Conservation (phyloP, 2,888 invertebrate genomes). For the Synanthedon vespiformis region DNA sequence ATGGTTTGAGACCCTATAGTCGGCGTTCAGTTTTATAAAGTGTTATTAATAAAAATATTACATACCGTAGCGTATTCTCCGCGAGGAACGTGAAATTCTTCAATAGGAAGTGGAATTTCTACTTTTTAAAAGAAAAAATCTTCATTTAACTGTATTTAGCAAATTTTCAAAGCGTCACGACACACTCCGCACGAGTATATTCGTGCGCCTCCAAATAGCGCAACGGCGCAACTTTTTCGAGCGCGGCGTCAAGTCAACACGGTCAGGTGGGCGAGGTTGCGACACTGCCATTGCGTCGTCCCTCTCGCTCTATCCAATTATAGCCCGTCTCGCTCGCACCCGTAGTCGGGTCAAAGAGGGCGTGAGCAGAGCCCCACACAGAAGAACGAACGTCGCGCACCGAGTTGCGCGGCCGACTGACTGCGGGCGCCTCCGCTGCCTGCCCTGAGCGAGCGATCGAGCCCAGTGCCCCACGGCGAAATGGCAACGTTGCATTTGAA, state of each 20-base stretch:
- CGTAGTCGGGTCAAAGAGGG: conserved; percentile 31
- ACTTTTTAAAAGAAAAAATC: conserved; percentile 33
- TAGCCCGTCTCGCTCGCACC: conserved; percentile 44
- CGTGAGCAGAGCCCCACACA: conserved; percentile 48
- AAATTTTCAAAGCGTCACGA: conserved; percentile 54
- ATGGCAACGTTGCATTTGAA: conserved; percentile 58
- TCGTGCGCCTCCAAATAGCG: conserved; percentile 69
- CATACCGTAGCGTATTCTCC: conserved; percentile 37
- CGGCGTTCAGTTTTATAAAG: conserved; percentile 3
- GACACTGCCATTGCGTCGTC: conserved; percentile 63
- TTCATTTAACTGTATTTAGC: conserved; percentile 38
- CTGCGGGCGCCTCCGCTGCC: conserved; percentile 26
- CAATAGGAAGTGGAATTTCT: conserved; percentile 20
- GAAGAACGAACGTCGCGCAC: conserved; percentile 68
- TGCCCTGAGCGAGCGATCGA: conserved; percentile 35
- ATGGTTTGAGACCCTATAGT: conserved; percentile 24
- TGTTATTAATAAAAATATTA: conserved; percentile 18
- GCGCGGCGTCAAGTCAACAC: conserved; percentile 70
- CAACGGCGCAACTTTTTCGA: conserved; percentile 70
- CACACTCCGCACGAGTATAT: conserved; percentile 53
- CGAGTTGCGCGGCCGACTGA: conserved; percentile 69
- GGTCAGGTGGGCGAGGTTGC: conserved; percentile 72
- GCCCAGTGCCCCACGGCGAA: conserved; percentile 27
- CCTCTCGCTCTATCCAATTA: conserved; percentile 29
- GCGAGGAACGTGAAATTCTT: conserved; percentile 22